A percentile compares a stretch with the other conserved stretches of the same genome.
Conservation (phyloP, 2,113 vertebrate species). For the Phoenicopterus ruber region DNA sequence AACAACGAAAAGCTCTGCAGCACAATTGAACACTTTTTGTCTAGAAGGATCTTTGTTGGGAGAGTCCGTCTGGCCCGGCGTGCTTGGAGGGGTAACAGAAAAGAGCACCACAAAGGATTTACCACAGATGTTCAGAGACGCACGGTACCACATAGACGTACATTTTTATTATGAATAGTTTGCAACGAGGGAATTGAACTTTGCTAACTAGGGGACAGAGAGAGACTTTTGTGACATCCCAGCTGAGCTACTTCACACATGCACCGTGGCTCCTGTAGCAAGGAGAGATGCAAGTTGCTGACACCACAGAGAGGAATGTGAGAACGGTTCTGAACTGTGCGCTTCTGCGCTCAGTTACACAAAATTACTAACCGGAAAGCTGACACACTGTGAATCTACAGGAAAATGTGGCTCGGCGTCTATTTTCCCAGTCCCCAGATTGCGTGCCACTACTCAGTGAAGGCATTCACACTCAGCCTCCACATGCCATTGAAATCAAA, state of each 20-base stretch:
- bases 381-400: background rate
- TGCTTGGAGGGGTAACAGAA: background rate
- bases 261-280: background rate
- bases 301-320: background rate
- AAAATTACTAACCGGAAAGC: background rate
- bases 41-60: background rate
- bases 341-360: background rate
- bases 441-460: background rate
- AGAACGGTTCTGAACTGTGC: background rate
- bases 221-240: background rate
- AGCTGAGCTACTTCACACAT: background rate
- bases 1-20: background rate
- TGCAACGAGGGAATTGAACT: background rate
- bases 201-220: background rate
- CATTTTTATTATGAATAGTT: background rate
- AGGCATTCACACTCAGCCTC: background rate
- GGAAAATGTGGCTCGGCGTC: background rate
- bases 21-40: background rate
- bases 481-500: background rate
- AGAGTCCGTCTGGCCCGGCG: background rate
- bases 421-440: background rate
- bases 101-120: background rate
- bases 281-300: background rate
- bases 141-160: rapidly evolving
- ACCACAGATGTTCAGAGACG: rapidly evolving